A percentile compares a stretch with the other conserved stretches of the same genome.
phyloP scores from a whole-genome alignment of 2,113 vertebrate genomes.

The Numida meleagris region DNA sequence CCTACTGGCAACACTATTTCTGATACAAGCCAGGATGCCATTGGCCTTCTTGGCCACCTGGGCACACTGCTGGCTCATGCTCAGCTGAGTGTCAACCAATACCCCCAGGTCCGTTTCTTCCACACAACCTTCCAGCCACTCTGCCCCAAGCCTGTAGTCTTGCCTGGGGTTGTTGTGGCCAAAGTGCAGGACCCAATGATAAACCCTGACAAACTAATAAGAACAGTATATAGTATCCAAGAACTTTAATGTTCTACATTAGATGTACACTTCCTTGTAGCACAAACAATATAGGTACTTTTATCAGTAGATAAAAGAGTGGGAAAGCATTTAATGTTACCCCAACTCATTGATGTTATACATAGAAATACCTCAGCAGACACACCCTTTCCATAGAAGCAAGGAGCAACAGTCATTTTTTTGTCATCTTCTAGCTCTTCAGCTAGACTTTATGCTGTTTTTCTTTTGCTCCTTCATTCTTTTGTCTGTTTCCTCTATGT shows the following conservation, averaged over 20 bases:
- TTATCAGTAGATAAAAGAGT: background rate
- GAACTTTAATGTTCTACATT: background rate
- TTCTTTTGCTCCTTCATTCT: background rate
- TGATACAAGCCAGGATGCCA: too few species aligned
- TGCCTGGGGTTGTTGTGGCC: too few species aligned
- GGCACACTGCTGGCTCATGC: too few species aligned
- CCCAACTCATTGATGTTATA: background rate
- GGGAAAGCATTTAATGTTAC: background rate
- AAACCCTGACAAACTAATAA: conserved; percentile 11
- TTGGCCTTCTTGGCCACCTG: too few species aligned
- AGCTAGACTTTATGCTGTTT: background rate
- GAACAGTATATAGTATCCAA: background rate
- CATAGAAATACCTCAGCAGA: background rate
- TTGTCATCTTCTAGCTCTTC: background rate
- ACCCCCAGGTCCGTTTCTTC: too few species aligned
- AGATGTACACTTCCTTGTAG: background rate
- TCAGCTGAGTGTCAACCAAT: too few species aligned
- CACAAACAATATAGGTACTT: background rate
- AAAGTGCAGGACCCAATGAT: too few species aligned
- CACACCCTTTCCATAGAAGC: background rate
- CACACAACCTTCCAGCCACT: too few species aligned
- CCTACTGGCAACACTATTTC: too few species aligned
- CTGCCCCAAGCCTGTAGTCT: too few species aligned
- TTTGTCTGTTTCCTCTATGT: background rate
- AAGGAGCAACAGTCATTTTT: background rate